phyloP scores from a whole-genome alignment of 1,140 invertebrate species.

The Onthophagus taurus region DNA sequence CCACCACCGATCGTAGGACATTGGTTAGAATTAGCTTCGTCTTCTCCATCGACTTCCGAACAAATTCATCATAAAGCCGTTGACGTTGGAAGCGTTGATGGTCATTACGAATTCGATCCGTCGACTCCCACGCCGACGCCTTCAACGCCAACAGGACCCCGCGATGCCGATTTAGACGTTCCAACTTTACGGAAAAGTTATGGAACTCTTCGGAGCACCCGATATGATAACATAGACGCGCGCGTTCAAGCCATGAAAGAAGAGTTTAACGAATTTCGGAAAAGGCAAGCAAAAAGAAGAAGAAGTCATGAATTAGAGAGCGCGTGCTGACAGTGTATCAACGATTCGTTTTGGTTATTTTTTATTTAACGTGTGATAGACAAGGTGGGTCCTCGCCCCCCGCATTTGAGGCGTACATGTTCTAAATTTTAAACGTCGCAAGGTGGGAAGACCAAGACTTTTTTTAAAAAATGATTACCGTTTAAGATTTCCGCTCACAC shows the following conservation, averaged over 20 bases:
- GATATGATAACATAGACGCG: conserved; percentile 76
- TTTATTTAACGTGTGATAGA: no score
- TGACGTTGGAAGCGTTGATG: conserved; percentile 82
- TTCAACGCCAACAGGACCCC: conserved; percentile 54
- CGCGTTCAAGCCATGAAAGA: conserved; percentile 90
- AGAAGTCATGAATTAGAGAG: conserved; percentile 62
- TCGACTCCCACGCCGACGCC: conserved; percentile 65
- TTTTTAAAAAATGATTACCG: no score
- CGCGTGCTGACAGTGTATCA: conserved; percentile 50
- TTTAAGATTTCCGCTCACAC: no score
- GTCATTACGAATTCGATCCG: conserved; percentile 90
- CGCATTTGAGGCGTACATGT: no score
- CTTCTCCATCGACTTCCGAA: conserved; percentile 43
- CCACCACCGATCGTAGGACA: conserved; percentile 45
- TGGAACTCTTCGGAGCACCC: conserved; percentile 34
- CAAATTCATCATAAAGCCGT: conserved; percentile 42
- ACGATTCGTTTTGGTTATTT: no score
- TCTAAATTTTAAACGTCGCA: no score
- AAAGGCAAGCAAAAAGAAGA: conserved; percentile 67
- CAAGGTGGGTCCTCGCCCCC: no score
- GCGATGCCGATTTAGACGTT: conserved; percentile 43
- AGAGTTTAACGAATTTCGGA: conserved; percentile 87
- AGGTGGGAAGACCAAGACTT: no score
- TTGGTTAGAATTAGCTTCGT: conserved; percentile 50
- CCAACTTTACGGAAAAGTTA: conserved; percentile 33